These are phyloP conservation scores for Meteorus colon DNA, from an alignment of 2,888 invertebrate genomes.

Conservation along the genomic window DNA sequence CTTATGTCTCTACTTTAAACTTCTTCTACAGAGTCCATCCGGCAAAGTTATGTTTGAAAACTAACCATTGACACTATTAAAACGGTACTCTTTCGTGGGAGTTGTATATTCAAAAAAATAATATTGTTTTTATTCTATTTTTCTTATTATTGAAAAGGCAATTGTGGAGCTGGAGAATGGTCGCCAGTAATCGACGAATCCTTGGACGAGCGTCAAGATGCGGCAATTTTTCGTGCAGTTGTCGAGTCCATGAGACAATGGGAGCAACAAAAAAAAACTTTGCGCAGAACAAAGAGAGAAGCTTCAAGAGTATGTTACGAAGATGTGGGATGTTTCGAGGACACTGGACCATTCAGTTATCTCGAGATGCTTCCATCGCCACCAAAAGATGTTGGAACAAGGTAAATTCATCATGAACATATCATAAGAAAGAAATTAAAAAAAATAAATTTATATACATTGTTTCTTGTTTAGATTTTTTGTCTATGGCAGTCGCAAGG, in stretches of 20 bases:
- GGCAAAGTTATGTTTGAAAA: background rate
- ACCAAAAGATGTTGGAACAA: constrained; percentile 90
- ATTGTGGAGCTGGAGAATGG: constrained; percentile 70
- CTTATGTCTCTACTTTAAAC: constrained; percentile 26
- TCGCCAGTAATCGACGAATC: constrained; percentile 79
- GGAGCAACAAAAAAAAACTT: constrained; percentile 77
- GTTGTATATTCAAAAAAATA: background rate
- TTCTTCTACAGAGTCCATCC: background rate
- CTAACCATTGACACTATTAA: constrained; percentile 5
- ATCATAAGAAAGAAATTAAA: background rate
- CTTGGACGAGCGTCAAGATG: constrained; percentile 83
- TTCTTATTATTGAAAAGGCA: constrained; percentile 51
- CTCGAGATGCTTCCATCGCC: constrained; percentile 90
- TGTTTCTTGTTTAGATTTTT: constrained; percentile 62
- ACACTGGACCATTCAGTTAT: constrained; percentile 92
- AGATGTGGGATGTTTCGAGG: constrained; percentile 93
- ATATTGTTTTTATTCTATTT: background rate
- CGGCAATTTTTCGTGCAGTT: constrained; percentile 83
- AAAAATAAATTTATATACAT: background rate
- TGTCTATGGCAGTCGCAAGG: constrained; percentile 69
- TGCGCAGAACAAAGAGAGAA: constrained; percentile 82
- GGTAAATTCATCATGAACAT: constrained; percentile 74
- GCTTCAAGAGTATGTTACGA: constrained; percentile 90
- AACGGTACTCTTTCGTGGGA: background rate
- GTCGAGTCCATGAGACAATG: constrained; percentile 83